phyloP scores from a whole-genome alignment of 2,113 vertebrate species.

The Taxidea taxus region DNA sequence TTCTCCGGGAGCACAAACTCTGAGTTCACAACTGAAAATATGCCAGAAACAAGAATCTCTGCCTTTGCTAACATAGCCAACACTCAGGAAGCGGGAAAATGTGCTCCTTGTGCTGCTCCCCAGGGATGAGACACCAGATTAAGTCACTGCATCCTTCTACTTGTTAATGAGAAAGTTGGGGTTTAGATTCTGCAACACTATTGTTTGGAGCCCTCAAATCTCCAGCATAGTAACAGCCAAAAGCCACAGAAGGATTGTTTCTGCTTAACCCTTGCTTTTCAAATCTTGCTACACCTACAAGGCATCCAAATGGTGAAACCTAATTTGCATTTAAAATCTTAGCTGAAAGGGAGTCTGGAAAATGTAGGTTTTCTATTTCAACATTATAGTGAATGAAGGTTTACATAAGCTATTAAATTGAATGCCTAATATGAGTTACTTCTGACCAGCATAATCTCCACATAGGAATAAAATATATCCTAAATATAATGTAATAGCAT shows the following conservation, averaged over 20 bases:
- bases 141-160: rapidly evolving
- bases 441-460: not conserved
- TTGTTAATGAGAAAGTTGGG: no score
- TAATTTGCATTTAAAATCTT: not conserved
- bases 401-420: not conserved
- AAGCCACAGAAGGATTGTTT: not conserved
- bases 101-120: rapidly evolving
- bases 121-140: no score
- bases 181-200: rapidly evolving
- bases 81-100: not conserved
- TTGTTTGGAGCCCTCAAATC: rapidly evolving
- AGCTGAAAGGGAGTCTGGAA: not conserved
- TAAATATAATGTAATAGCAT: not conserved
- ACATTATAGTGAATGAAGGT: not conserved
- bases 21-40: not conserved
- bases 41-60: not conserved
- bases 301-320: not conserved
- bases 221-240: not conserved
- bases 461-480: not conserved
- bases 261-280: not conserved
- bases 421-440: not conserved
- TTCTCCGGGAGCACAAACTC: not conserved
- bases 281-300: not conserved
- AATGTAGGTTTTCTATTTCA: not conserved
- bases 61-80: not conserved